Conservation (phyloP, 2,888 invertebrate species). For the Taphrorychus bicolor region DNA sequence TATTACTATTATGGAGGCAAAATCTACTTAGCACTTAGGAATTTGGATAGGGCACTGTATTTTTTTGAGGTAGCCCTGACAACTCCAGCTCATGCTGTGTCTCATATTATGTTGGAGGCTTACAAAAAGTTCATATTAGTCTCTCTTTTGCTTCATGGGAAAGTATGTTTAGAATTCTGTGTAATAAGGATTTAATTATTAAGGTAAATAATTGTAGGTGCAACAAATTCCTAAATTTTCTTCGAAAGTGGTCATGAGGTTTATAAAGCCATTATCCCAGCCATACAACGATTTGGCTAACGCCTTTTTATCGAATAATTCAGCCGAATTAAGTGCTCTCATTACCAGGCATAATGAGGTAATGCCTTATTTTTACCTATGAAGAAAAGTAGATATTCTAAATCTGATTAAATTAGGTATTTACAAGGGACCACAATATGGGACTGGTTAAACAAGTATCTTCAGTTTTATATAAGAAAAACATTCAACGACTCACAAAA, state of each 20-base stretch:
- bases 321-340: constrained; percentile 71
- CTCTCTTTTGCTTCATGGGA: constrained; percentile 89
- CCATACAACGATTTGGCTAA: constrained; percentile 88
- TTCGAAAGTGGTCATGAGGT: constrained; percentile 85
- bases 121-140: constrained; percentile 96
- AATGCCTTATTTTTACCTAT: constrained; percentile 20
- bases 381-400: neutral
- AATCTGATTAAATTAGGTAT: constrained; percentile 59
- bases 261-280: constrained; percentile 83
- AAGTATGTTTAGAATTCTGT: too few species aligned
- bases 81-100: constrained; percentile 93
- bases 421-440: constrained; percentile 79
- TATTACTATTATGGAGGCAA: constrained; percentile 98
- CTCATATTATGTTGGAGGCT: constrained; percentile 96
- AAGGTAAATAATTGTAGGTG: constrained; percentile 57
- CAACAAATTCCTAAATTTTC: constrained; percentile 86
- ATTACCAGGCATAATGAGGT: constrained; percentile 80
- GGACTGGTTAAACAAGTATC: constrained; percentile 85
- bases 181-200: too few species aligned
- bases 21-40: constrained; percentile 94
- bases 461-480: constrained; percentile 91
- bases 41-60: constrained; percentile 90
- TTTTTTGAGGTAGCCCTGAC: constrained; percentile 96
- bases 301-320: constrained; percentile 80
- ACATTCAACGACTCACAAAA: constrained; percentile 94